A percentile compares a stretch with the other conserved stretches of the same genome.
phyloP scores from a whole-genome alignment of 1,140 invertebrate genomes.

The Hycleus phaleratus region DNA sequence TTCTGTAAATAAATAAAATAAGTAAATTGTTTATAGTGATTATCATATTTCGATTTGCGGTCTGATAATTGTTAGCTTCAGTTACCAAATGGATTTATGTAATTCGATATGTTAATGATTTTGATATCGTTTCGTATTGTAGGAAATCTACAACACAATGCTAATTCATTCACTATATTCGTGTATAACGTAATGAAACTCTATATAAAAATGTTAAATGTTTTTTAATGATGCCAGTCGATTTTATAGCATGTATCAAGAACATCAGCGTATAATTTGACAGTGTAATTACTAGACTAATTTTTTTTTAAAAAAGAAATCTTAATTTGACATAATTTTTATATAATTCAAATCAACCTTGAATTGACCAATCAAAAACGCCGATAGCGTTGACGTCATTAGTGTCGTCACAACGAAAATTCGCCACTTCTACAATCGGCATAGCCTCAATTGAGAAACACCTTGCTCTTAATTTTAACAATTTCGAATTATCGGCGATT shows the following conservation, averaged over 20 bases:
- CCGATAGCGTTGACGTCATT: no score
- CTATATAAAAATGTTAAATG: conserved; percentile 13
- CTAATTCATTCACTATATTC: conserved; percentile 13
- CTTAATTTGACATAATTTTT: no score
- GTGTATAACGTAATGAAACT: background rate
- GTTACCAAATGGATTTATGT: background rate
- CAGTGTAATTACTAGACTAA: conserved; percentile 5
- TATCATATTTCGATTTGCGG: background rate
- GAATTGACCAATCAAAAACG: no score
- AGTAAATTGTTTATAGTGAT: no score
- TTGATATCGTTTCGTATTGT: background rate
- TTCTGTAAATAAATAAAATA: conserved; percentile 59
- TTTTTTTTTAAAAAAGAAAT: no score
- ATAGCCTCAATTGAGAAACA: no score
- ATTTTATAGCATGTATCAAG: conserved; percentile 10
- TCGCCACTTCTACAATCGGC: no score
- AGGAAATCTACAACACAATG: conserved; percentile 9
- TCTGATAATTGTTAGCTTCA: background rate
- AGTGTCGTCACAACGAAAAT: no score
- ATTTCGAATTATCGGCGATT: no score
- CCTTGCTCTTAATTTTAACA: no score
- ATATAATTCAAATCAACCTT: no score
- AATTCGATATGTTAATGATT: conserved; percentile 8
- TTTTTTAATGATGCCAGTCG: conserved; percentile 8
- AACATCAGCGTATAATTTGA: conserved; percentile 7